phyloP scores from a whole-genome alignment of 2,888 invertebrate genomes.

The Pycnomerus fuliginosus region DNA sequence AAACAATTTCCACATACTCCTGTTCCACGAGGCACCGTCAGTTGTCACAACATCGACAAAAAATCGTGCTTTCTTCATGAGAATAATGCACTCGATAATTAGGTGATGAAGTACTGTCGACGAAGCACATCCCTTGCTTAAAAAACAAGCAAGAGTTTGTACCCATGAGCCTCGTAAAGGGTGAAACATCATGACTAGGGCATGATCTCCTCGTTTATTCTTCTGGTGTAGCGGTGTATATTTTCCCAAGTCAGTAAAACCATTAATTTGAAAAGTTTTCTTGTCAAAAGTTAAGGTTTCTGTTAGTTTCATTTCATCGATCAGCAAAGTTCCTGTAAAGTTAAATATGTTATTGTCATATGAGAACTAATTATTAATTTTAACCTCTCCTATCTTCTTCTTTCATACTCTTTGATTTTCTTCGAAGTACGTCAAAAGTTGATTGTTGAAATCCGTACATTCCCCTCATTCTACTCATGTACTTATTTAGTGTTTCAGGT shows the following conservation, averaged over 20 bases:
- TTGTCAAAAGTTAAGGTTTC: constrained; percentile 26
- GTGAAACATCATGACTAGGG: constrained; percentile 34
- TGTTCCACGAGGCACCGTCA: constrained; percentile 35
- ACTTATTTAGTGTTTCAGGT: neutral
- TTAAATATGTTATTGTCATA: too few relatives aligned
- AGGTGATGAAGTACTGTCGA: constrained; percentile 28
- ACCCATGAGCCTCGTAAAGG: constrained; percentile 28
- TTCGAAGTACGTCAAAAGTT: constrained; percentile 4
- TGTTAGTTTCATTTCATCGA: constrained; percentile 33
- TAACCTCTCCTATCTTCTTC: neutral
- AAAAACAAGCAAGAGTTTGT: constrained; percentile 33
- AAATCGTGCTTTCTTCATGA: constrained; percentile 26
- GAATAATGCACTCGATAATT: constrained; percentile 30
- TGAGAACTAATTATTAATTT: too few relatives aligned
- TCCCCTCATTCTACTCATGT: constrained; percentile 1
- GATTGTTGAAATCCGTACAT: constrained; percentile 3
- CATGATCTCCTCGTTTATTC: constrained; percentile 31
- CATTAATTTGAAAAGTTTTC: constrained; percentile 20
- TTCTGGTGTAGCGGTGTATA: constrained; percentile 26
- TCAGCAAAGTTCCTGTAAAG: constrained; percentile 20
- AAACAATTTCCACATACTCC: constrained; percentile 32
- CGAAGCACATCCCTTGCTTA: constrained; percentile 28
- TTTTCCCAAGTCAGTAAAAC: constrained; percentile 31
- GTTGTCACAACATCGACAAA: constrained; percentile 28
- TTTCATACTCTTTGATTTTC: constrained; percentile 3